A percentile compares a stretch with the other conserved stretches of the same genome.
Evolutionary conservation across 2,888 invertebrate species (phyloP).

Genomic region (Lamellibrachia columna): DNA sequence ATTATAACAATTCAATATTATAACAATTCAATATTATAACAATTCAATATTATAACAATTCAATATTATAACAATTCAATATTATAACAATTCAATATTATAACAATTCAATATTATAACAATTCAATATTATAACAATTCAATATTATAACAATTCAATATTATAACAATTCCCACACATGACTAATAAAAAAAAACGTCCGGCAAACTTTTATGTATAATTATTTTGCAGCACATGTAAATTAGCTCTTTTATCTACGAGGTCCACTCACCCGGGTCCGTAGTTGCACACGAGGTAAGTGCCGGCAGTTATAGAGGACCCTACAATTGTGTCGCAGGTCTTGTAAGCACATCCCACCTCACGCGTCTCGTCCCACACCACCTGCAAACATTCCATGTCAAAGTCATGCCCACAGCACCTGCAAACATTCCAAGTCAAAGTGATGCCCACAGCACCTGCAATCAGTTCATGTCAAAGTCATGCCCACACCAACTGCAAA

Average conservation of each 20-base stretch:
- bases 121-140: too few species aligned
- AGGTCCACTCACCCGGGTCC: conserved; percentile 8
- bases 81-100: too few species aligned
- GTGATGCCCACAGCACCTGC: neutral
- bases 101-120: too few species aligned
- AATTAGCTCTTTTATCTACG: neutral
- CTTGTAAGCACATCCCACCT: conserved; percentile 3
- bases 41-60: too few species aligned
- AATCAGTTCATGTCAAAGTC: neutral
- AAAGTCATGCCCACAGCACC: neutral
- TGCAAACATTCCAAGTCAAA: neutral
- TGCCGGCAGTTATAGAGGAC: neutral
- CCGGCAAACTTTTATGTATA: neutral
- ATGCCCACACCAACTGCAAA: neutral
- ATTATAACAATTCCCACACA: too few species aligned
- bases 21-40: too few species aligned
- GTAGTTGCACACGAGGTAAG: conserved; percentile 19
- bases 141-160: too few species aligned
- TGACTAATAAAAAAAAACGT: too few species aligned
- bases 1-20: too few species aligned
- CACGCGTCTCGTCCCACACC: neutral
- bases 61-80: too few species aligned
- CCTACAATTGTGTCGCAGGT: neutral
- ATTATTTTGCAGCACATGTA: neutral
- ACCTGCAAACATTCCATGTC: neutral